Evolutionary conservation across 2,888 invertebrate genomes (phyloP).

Genomic region (Dryobotodes eremita): DNA sequence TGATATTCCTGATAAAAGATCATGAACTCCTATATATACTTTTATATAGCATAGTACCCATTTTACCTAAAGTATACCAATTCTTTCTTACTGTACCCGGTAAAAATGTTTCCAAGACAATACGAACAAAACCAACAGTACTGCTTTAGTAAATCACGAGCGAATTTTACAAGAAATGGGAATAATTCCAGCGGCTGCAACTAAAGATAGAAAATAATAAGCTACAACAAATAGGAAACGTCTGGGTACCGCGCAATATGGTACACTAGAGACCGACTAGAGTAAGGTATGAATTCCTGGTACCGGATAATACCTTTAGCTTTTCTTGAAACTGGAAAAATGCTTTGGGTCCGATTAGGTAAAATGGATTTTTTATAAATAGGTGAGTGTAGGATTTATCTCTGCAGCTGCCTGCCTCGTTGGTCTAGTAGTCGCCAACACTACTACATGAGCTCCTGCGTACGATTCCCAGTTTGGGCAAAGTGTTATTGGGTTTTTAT

Average conservation of each 20-base stretch:
- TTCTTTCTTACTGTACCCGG: conserved; percentile 7
- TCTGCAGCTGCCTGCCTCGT: not conserved
- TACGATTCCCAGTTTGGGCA: not conserved
- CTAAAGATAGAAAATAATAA: conserved; percentile 72
- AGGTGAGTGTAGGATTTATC: not conserved
- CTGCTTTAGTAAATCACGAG: conserved; percentile 33
- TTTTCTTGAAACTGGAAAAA: conserved; percentile 40
- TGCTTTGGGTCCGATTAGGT: conserved; percentile 19
- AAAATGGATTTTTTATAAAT: not conserved
- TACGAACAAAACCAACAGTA: conserved; percentile 22
- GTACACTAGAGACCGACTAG: conserved; percentile 61
- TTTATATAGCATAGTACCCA: not conserved
- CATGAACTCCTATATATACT: not conserved
- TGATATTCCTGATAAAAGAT: not conserved
- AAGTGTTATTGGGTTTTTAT: not conserved
- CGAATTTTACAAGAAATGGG: conserved; percentile 59
- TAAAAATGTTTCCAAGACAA: conserved; percentile 42
- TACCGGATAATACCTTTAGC: conserved; percentile 49
- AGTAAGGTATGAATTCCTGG: conserved; percentile 48
- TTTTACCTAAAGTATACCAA: conserved; percentile 1
- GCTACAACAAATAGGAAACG: conserved; percentile 74
- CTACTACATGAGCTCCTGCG: not conserved
- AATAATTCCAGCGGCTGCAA: conserved; percentile 55
- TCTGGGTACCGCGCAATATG: conserved; percentile 57
- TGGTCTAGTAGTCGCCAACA: not conserved